These are phyloP conservation scores for Poeciliopsis prolifica DNA, from an alignment of 2,113 vertebrate genomes.

Conservation along the genomic window DNA sequence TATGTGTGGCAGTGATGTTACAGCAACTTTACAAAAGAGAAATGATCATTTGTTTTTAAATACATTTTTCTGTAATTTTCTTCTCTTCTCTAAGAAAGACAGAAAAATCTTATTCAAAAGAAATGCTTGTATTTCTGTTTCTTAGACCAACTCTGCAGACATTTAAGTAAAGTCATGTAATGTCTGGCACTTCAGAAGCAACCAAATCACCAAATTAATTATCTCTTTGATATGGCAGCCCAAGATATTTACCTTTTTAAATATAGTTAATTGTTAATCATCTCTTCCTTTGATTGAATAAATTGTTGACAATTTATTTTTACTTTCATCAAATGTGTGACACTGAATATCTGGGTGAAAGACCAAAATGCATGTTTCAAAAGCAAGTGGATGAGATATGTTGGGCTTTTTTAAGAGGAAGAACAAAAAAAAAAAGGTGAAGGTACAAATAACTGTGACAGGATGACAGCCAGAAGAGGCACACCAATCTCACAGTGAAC, in stretches of 20 bases:
- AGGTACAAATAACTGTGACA: neutral
- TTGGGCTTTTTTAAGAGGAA: neutral
- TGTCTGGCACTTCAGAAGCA: neutral
- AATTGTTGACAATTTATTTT: neutral
- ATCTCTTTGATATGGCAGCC: neutral
- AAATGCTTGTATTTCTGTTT: neutral
- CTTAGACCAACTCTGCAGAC: too few species aligned
- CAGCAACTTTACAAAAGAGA: too few species aligned
- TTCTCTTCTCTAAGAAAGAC: too few species aligned
- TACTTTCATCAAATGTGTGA: neutral
- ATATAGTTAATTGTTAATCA: neutral
- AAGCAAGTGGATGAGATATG: neutral
- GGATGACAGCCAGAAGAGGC: neutral
- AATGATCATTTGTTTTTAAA: too few species aligned
- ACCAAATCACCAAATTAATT: neutral
- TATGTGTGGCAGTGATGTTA: too few species aligned
- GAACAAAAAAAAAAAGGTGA: neutral
- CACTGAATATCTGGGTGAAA: neutral
- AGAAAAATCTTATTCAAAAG: neutral
- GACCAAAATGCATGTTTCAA: neutral
- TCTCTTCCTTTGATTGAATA: neutral
- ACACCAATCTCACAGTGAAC: neutral
- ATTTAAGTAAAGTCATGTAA: neutral
- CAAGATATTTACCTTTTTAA: neutral
- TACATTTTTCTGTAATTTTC: too few species aligned